A percentile compares a stretch with the other conserved stretches of the same genome.
Conservation (phyloP, 2,888 invertebrate genomes). For the Uloborus plumipes region DNA sequence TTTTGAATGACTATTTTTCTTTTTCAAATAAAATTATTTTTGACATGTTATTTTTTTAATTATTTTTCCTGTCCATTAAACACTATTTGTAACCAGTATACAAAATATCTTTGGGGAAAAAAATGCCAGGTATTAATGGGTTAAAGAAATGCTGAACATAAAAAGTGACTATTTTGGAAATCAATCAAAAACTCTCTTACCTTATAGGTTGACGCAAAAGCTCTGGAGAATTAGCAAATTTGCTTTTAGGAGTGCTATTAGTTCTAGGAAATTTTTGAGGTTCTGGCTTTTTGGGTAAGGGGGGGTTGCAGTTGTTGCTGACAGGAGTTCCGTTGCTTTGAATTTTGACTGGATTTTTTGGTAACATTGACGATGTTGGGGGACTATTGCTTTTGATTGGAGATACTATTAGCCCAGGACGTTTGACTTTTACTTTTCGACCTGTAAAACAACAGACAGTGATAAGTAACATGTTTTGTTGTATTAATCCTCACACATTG, state of each 20-base stretch:
- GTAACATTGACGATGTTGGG: slow-evolving; percentile 35
- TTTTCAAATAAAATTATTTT: too few relatives aligned
- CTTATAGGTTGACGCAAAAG: slow-evolving; percentile 82
- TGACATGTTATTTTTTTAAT: too few relatives aligned
- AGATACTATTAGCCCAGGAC: slow-evolving; percentile 45
- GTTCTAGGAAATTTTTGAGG: slow-evolving; percentile 4
- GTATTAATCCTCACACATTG: too few relatives aligned
- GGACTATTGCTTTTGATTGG: slow-evolving; percentile 30
- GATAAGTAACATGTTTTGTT: neutral
- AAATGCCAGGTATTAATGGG: too few relatives aligned
- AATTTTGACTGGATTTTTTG: slow-evolving; percentile 26
- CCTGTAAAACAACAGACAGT: slow-evolving; percentile 70
- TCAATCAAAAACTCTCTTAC: slow-evolving; percentile 72
- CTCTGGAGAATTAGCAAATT: slow-evolving; percentile 73
- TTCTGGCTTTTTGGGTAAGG: slow-evolving; percentile 3
- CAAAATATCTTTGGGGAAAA: too few relatives aligned
- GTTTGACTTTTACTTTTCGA: slow-evolving; percentile 85
- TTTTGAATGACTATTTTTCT: too few relatives aligned
- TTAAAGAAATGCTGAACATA: too few relatives aligned
- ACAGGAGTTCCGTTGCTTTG: neutral
- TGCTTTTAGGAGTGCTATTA: slow-evolving; percentile 59
- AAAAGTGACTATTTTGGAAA: too few relatives aligned
- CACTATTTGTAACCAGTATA: too few relatives aligned
- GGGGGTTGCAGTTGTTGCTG: neutral
- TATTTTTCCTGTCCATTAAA: too few relatives aligned